These are phyloP conservation scores for Drosophila yakuba DNA, from an alignment of 1,140 invertebrate species.

Conservation along the genomic window DNA sequence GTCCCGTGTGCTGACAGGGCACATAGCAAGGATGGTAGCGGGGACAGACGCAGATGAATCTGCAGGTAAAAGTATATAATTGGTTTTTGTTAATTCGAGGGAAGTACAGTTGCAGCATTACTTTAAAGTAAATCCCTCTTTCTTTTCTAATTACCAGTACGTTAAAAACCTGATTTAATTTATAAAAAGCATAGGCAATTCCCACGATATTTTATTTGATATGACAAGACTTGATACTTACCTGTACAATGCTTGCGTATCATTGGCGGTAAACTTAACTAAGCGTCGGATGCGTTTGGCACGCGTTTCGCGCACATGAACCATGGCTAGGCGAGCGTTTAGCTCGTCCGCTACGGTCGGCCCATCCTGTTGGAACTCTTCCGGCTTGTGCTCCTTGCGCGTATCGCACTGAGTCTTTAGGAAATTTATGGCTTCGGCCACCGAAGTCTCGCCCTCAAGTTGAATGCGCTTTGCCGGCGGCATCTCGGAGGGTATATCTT, in stretches of 20 bases:
- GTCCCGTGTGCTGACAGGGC: conserved; percentile 70
- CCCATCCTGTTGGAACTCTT: conserved; percentile 13
- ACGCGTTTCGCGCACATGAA: conserved; percentile 58
- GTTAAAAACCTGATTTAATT: too few relatives aligned
- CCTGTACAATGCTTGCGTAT: conserved; percentile 56
- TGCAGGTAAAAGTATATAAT: conserved; percentile 1
- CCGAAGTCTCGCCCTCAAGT: conserved; percentile 37
- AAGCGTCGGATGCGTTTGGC: conserved; percentile 61
- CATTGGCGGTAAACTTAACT: conserved; percentile 48
- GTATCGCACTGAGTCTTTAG: conserved; percentile 17
- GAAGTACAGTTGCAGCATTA: too few relatives aligned
- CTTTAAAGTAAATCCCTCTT: too few relatives aligned
- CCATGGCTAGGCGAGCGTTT: conserved; percentile 60
- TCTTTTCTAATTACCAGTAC: too few relatives aligned
- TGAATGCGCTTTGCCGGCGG: conserved; percentile 26
- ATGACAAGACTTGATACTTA: neutral
- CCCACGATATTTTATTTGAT: neutral
- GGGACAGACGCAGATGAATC: conserved; percentile 69
- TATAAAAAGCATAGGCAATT: too few relatives aligned
- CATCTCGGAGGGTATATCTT: conserved; percentile 38
- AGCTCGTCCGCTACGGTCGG: conserved; percentile 71
- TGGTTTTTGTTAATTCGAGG: neutral
- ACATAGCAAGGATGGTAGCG: conserved; percentile 64
- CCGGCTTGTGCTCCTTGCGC: neutral
- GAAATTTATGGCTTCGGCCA: conserved; percentile 52